Percentiles rank a stretch among this genome's conserved stretches.
These are phyloP conservation scores for Pseudolaguvia tuberculata DNA, from an alignment of 2,113 vertebrate species.

Conservation along the genomic window DNA sequence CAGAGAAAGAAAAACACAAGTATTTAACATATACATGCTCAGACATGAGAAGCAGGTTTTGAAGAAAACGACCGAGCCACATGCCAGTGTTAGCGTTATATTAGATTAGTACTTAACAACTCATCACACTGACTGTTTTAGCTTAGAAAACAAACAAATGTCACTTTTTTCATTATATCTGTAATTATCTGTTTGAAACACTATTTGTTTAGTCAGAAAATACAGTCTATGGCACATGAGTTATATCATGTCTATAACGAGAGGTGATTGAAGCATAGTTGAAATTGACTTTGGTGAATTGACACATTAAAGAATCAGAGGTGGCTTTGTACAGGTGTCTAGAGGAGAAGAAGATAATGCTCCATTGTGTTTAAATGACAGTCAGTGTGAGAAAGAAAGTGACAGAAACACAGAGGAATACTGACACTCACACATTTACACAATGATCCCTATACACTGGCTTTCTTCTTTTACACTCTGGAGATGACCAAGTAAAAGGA, in stretches of 20 bases:
- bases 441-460: not conserved
- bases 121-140: not conserved
- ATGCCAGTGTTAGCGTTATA: not conserved
- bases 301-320: constrained; percentile 51
- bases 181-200: not conserved
- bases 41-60: not conserved
- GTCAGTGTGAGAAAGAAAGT: constrained; percentile 41
- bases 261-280: constrained; percentile 64
- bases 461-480: not conserved
- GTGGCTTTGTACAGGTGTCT: constrained; percentile 59
- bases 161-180: not conserved
- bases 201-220: not conserved
- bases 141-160: not conserved
- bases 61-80: not conserved
- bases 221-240: constrained; percentile 42
- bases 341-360: constrained; percentile 18
- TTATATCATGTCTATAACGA: constrained; percentile 44
- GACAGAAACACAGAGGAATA: constrained; percentile 51
- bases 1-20: constrained; percentile 18
- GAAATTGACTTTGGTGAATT: constrained; percentile 67
- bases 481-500: constrained; percentile 33
- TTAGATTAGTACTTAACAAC: not conserved
- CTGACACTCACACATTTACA: constrained; percentile 23
- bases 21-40: constrained; percentile 3
- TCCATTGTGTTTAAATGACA: constrained; percentile 17